A percentile compares a stretch with the other conserved stretches of the same genome.
These are phyloP conservation scores for Conger conger DNA, from an alignment of 2,113 vertebrate species.

Conservation along the genomic window DNA sequence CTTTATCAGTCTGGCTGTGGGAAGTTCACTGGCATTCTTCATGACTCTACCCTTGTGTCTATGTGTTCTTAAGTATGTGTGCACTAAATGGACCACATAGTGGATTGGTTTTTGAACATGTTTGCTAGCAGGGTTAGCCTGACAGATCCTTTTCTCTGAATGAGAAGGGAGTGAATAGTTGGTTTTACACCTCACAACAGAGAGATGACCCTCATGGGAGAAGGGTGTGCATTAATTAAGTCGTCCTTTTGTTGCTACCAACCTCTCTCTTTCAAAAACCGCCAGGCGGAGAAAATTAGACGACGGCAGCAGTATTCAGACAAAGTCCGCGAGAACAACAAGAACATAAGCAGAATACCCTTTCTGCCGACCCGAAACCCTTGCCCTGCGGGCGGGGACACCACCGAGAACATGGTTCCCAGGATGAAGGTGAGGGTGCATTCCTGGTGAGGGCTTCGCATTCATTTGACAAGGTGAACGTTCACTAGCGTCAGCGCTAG, in stretches of 20 bases:
- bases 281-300: slow-evolving; percentile 80
- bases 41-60: background rate
- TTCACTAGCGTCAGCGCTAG: too few relatives aligned
- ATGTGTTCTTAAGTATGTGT: background rate
- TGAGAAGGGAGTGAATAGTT: slow-evolving; percentile 53
- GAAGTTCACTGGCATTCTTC: slow-evolving; percentile 46
- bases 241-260: slow-evolving; percentile 61
- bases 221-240: slow-evolving; percentile 68
- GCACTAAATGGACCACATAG: too few relatives aligned
- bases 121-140: background rate
- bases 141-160: slow-evolving; percentile 54
- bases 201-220: slow-evolving; percentile 56
- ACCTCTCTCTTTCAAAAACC: slow-evolving; percentile 44
- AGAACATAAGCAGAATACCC: slow-evolving; percentile 61
- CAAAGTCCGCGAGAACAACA: slow-evolving; percentile 79
- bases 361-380: slow-evolving; percentile 59
- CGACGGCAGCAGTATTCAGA: slow-evolving; percentile 83
- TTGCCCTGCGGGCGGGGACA: slow-evolving; percentile 50
- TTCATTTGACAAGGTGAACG: too few relatives aligned
- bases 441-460: background rate
- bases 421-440: slow-evolving; percentile 60
- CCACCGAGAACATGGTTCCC: slow-evolving; percentile 50
- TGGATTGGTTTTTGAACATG: background rate
- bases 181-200: slow-evolving; percentile 51
- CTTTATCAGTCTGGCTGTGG: slow-evolving; percentile 40